Evolutionary conservation across 2,113 vertebrate species (phyloP).

Genomic region (Pelobates fuscus): DNA sequence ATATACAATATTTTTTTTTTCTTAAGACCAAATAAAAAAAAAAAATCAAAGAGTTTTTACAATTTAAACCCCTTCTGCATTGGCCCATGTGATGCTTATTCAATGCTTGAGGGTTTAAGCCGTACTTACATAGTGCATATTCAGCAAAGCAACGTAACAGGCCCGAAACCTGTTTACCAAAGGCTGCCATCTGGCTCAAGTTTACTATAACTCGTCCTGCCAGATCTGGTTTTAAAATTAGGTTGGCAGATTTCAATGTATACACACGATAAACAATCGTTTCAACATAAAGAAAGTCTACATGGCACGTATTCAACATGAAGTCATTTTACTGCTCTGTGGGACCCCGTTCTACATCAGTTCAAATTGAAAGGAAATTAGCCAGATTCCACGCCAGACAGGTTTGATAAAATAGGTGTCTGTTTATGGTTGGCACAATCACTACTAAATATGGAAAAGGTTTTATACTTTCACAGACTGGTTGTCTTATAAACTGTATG

Average conservation of each 20-base stretch:
- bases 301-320: conserved; percentile 28
- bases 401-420: not conserved
- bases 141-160: conserved; percentile 15
- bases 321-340: conserved; percentile 13
- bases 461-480: too few species aligned
- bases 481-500: too few species aligned
- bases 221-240: conserved; percentile 20
- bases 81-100: conserved; percentile 14
- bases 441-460: too few species aligned
- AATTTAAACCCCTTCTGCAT: not conserved
- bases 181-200: conserved; percentile 21
- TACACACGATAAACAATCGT: conserved; percentile 9
- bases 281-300: conserved; percentile 12
- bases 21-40: too few species aligned
- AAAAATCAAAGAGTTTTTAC: not conserved
- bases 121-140: not conserved
- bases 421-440: too few species aligned
- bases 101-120: not conserved
- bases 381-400: not conserved
- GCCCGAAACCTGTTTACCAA: conserved; percentile 15
- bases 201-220: conserved; percentile 9
- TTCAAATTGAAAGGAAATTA: not conserved
- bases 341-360: not conserved
- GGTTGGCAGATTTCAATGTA: conserved; percentile 11
- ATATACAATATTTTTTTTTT: too few species aligned